Percentiles rank a stretch among this genome's conserved stretches.
These are phyloP conservation scores for Andrena dorsata DNA, from an alignment of 2,888 invertebrate genomes.

Conservation along the genomic window DNA sequence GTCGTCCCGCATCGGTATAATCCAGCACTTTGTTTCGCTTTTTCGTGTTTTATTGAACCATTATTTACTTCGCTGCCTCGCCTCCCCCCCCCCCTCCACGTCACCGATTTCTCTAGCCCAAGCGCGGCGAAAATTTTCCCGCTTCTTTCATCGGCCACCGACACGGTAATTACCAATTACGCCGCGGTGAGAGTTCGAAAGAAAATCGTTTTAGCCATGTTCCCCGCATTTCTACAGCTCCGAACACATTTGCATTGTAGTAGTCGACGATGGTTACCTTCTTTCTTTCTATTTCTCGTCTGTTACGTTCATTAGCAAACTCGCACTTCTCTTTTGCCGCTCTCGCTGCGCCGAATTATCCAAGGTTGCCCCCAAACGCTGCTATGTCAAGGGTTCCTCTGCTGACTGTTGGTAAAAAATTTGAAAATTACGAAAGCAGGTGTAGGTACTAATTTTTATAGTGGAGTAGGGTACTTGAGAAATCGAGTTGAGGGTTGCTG, in stretches of 20 bases:
- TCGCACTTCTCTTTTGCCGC: not conserved
- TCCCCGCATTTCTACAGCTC: too few species aligned
- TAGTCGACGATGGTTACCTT: too few species aligned
- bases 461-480: too few species aligned
- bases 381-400: not conserved
- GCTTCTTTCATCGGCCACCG: not conserved
- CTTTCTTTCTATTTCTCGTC: too few species aligned
- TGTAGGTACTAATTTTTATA: not conserved
- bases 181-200: not conserved
- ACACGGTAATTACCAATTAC: not conserved
- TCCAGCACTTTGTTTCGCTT: conserved; percentile 32
- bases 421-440: not conserved
- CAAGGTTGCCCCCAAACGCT: not conserved
- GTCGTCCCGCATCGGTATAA: conserved; percentile 21
- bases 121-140: not conserved
- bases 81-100: not conserved
- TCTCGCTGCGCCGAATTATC: not conserved
- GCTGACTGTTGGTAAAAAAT: not conserved
- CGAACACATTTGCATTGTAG: too few species aligned
- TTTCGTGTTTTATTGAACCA: conserved; percentile 35
- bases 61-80: conserved; percentile 6
- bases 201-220: too few species aligned
- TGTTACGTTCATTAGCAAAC: not conserved
- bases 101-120: not conserved
- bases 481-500: too few species aligned